Conservation (phyloP, 2,888 invertebrate species). For the Teleogryllus oceanicus region DNA sequence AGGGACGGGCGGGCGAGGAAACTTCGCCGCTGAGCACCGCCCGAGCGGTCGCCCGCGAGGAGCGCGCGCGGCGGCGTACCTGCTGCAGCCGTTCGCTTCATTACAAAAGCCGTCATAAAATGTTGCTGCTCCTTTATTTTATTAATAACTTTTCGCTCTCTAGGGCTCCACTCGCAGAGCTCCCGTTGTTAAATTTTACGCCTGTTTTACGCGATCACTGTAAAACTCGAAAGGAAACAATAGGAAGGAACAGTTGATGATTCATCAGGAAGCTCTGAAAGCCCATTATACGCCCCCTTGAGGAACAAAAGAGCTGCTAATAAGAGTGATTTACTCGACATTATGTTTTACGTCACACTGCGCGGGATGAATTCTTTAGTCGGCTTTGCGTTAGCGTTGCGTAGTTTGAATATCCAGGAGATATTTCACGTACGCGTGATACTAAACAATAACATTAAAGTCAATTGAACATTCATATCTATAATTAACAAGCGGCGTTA, state of each 20-base stretch:
- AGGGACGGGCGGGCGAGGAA: no score
- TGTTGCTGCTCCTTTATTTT: not conserved
- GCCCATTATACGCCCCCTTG: not conserved
- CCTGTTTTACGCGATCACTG: not conserved
- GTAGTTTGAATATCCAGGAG: no score
- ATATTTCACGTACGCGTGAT: no score
- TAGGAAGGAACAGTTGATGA: not conserved
- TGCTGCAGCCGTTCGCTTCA: not conserved
- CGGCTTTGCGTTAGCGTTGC: no score
- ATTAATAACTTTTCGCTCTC: not conserved
- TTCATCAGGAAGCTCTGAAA: not conserved
- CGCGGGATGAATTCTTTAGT: no score
- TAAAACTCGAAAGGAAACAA: not conserved
- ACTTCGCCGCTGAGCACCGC: no score
- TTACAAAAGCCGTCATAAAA: not conserved
- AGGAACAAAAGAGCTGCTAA: not conserved
- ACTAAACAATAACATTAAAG: no score
- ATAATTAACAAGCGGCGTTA: no score
- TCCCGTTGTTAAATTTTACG: constrained; percentile 3
- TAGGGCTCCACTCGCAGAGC: not conserved
- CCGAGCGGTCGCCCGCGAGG: no score
- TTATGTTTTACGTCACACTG: not conserved
- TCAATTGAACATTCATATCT: no score
- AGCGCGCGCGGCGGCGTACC: not conserved
- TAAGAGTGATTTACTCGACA: not conserved